Evolutionary conservation across 1,140 invertebrate genomes (phyloP), one percentile per base, ranked within the genome.

Genomic region (Bombus confusus): DNA sequence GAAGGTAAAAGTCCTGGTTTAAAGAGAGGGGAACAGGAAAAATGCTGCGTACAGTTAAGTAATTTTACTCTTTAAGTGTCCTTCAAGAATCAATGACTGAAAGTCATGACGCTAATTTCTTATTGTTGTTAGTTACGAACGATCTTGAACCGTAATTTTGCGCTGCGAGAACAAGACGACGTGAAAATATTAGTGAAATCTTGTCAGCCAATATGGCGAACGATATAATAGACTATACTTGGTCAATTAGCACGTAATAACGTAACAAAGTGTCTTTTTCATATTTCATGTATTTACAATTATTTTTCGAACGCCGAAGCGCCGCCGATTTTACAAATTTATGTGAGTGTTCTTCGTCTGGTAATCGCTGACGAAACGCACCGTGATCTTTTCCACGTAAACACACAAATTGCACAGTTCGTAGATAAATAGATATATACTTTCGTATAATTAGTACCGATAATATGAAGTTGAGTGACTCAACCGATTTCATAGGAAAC

Each of bases 181-280:
- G 34, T 39, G 25, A 13, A 41, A 28, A 39, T 12, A 39, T 71
- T 15, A n/a, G 41, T 10, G n/a, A 34, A 25, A 47, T 28, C 37
- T 39, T 71, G 28, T 43, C 34, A 37, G 12, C 2, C 39, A 18
- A 72, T n/a, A 0, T 18, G 69, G 34, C 69, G 15, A 39, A 39
- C 37, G 12, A 71, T 39, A 34, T 18, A n/a, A 37, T 25, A 28
- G 34, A 41, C 37, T 41, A 15, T n/a, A 72, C 28, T n/a, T 72
- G 5, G 41, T 25, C 37, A 41, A 25, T 52, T 73, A 59, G 9
- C 22, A 52, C 0, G 47, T 31, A 69, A 80, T 80, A 62, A 47
- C 28, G 47, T 73, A 73, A 73, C 39, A 13, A 73, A 81, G 22
- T 81, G 52, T 81, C 34, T 73, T 81, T 73, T 81, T n/a, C 69